Evolutionary conservation across 2,888 invertebrate species (phyloP), one percentile per base, ranked within the genome.

Genomic region (Melieria omissa): DNA sequence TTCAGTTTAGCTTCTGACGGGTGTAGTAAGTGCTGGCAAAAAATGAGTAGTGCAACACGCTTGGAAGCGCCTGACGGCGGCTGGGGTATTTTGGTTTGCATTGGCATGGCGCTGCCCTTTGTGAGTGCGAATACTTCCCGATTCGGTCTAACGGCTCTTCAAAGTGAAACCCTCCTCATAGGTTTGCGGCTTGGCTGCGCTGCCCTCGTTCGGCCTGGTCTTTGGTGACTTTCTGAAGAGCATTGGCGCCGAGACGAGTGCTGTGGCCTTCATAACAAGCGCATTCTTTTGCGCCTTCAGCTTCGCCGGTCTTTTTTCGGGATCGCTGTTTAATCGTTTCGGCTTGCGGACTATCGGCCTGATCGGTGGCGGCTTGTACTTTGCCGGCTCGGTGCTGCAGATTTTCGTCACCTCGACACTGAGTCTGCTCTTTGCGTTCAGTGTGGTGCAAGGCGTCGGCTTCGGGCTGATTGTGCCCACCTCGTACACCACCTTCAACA

Each of bases 71-170:
- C 93, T 0, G 93, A 93, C 78, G 94, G 95, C 5, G 94, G 94
- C 0, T 95, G 93, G 93, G 95, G 94, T 0, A 93, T 93, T 84
- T 86, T 93, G 65, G 90, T 95, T 12, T 92, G 93, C 49, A 80
- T 93, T 9, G 93, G 93, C 29, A 91, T 93, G 81, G 91, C 92
- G 77, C 85, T 93, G 74, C 91, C 92, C 55, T 93, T 93, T 83
- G 93, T 94, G 88, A 92, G 93, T 91, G 4, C 54, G 4, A 9
- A 29, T 44, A 46, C 16, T 58, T 29, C 7, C 0, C 41, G 55
- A 49, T 29, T 47, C 10, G 41, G 49, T 16, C 55, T 6, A 5
- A 3, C 44, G 16, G 4, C 55, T 69, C 69, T 46, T 10, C 9
- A 12, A 9, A 4, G 5, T n/a, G 12, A 16, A 9, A 4, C 14